Evolutionary conservation across 2,113 vertebrate genomes (phyloP).

Genomic region (Stictonetta naevosa): DNA sequence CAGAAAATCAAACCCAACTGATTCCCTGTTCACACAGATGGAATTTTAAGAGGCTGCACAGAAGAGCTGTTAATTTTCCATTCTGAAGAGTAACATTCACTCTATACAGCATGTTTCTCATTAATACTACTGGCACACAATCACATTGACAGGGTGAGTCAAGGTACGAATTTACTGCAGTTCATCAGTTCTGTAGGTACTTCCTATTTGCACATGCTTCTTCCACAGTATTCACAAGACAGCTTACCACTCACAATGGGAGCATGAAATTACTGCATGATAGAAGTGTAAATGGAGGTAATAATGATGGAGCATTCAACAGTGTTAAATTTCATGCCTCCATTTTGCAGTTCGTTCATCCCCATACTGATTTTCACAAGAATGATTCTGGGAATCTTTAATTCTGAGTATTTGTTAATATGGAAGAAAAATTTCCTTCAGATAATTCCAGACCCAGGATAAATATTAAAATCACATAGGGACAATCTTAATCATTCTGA

Average conservation of each 20-base stretch:
- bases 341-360: background rate
- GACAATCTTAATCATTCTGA: background rate
- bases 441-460: background rate
- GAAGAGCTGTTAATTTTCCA: slow-evolving; percentile 36
- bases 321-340: background rate
- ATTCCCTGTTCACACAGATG: slow-evolving; percentile 81
- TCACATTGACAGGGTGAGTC: background rate
- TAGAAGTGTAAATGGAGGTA: background rate
- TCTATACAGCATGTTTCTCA: background rate
- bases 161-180: slow-evolving; percentile 16
- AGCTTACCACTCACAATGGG: background rate
- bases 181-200: background rate
- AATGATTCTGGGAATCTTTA: background rate
- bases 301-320: background rate
- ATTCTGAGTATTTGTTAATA: background rate
- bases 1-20: slow-evolving; percentile 85
- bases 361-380: background rate
- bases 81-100: slow-evolving; percentile 11
- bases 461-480: background rate
- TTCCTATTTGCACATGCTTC: background rate
- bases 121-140: background rate
- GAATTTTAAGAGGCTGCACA: slow-evolving; percentile 47
- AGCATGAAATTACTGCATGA: background rate
- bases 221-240: background rate
- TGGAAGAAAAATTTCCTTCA: background rate